Evolutionary conservation across 2,888 invertebrate genomes (phyloP), one percentile per base, ranked within the genome.

Genomic region (Biston betularia): DNA sequence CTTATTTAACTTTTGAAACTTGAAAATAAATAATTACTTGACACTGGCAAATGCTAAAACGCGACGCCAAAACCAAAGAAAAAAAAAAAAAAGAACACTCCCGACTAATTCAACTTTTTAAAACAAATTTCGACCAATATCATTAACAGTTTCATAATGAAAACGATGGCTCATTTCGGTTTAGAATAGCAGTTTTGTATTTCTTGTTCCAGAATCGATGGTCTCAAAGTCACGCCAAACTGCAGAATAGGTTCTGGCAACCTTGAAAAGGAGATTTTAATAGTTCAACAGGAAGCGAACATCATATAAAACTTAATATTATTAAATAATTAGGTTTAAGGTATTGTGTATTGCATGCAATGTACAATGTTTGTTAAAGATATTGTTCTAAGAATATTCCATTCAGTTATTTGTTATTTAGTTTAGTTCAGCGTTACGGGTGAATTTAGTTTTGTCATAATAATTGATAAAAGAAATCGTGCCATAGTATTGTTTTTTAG

Each of bases 191-290:
- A 40, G 7, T 42, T 42, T 11, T 42, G 42, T 42, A 8, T 12
- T 45, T 69, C 75, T 65, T 69, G 65, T 90, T 86, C 11, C 86
- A 93, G 93, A 46, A 80, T 90, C 68, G 88, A 91, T 61, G 92
- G 88, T 0, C 77, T 93, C 12, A 79, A 86, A 69, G 81, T 93
- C 24, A 75, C 78, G 58, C 72, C 85, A 0, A 87, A 88, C 74
- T 92, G 93, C 75, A 88, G 80, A 65, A 90, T 93, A 14, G 93
- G 93, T 0, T 76, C 84, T 0, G 92, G 92, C 0, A 85, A 91
- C 68, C 70, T 90, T 0, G 80, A 87, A 33, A 87, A 88, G 44
- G 93, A 93, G 72, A 83, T 93, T 0, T 70, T 91, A 3, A 81
- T 92, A 1, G 88, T 93, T 0, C 75, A 81, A 46, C 89, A 90